phyloP scores from a whole-genome alignment of 2,888 invertebrate genomes.

The Himalopsyche anomala region DNA sequence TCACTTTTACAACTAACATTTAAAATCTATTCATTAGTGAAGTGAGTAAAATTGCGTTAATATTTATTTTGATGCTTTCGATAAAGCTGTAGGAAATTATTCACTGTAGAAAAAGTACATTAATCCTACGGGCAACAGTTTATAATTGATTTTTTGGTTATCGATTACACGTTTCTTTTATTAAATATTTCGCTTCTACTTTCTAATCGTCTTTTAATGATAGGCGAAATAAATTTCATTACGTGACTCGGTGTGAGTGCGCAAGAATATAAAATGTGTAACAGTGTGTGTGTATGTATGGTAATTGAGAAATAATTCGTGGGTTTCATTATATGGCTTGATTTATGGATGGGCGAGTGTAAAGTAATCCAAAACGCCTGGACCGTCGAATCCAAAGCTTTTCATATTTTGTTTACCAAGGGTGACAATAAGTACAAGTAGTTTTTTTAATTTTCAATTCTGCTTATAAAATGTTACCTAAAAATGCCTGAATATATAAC shows the following conservation, averaged over 20 bases:
- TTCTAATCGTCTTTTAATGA: conserved; percentile 64
- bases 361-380: conserved; percentile 35
- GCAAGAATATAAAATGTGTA: neutral
- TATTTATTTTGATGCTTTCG: no score
- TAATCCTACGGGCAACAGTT: neutral
- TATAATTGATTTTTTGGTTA: conserved; percentile 1
- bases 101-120: neutral
- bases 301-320: conserved; percentile 65
- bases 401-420: neutral
- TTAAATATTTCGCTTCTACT: conserved; percentile 4
- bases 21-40: no score
- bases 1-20: no score
- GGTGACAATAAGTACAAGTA: neutral
- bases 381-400: conserved; percentile 34
- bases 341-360: conserved; percentile 56
- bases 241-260: conserved; percentile 39
- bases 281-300: conserved; percentile 32
- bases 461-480: no score
- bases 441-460: no score
- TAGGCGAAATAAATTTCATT: conserved; percentile 61
- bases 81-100: neutral
- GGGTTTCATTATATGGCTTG: conserved; percentile 61
- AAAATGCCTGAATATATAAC: no score
- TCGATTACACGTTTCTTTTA: conserved; percentile 13
- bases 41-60: no score